phyloP scores from a whole-genome alignment of 2,113 vertebrate genomes.

The Carassius gibelio region DNA sequence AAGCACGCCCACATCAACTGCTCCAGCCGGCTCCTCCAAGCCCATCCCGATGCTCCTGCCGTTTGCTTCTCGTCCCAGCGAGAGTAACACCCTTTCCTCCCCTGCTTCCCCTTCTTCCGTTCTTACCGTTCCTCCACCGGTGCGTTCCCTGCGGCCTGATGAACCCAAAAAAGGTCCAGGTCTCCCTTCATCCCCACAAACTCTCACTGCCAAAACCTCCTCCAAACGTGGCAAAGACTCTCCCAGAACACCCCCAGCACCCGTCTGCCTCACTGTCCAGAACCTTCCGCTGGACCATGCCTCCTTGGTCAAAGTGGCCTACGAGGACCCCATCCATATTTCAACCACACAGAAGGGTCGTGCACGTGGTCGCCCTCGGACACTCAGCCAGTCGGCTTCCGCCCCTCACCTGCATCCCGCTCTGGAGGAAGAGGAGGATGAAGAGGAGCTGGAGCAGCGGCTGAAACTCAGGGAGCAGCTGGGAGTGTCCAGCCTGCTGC shows the following conservation, averaged over 20 bases:
- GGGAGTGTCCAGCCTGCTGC: conserved; percentile 76
- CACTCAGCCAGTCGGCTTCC: conserved; percentile 61
- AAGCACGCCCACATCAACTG: conserved; percentile 29
- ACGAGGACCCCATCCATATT: conserved; percentile 66
- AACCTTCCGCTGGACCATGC: conserved; percentile 89
- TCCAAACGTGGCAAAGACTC: conserved; percentile 70
- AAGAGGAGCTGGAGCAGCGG: conserved; percentile 63
- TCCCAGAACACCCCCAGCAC: conserved; percentile 58
- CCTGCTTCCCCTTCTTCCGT: conserved; percentile 43
- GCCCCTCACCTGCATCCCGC: conserved; percentile 54
- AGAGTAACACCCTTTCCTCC: conserved; percentile 66
- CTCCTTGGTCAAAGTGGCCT: conserved; percentile 82
- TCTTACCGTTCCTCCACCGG: conserved; percentile 71
- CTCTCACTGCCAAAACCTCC: conserved; percentile 62
- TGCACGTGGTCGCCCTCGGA: conserved; percentile 68
- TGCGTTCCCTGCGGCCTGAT: conserved; percentile 62
- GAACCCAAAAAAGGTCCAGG: conserved; percentile 66
- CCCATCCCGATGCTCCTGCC: conserved; percentile 74
- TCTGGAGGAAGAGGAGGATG: conserved; percentile 73
- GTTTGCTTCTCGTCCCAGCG: conserved; percentile 77
- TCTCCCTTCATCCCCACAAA: conserved; percentile 56
- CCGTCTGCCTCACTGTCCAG: conserved; percentile 83
- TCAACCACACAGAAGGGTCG: conserved; percentile 66
- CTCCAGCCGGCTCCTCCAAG: conserved; percentile 53
- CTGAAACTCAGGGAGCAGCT: conserved; percentile 75